Evolutionary conservation across 2,797 vertebrate species (phyloP).

Genomic region (Ispidina picta): DNA sequence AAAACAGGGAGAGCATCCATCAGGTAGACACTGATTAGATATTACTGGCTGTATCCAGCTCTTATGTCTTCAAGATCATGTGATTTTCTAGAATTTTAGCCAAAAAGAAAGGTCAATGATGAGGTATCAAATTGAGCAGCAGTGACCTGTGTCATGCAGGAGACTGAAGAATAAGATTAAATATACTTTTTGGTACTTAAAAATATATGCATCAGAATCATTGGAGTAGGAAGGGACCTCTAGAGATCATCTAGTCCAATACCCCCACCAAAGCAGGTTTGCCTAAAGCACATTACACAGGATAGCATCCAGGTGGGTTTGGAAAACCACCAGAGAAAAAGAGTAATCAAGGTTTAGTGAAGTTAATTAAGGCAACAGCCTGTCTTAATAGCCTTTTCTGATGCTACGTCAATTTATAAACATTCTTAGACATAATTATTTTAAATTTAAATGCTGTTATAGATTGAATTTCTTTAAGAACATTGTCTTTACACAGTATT

Average conservation of each 20-base stretch:
- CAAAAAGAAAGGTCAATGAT: rapidly evolving
- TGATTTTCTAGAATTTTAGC: not conserved
- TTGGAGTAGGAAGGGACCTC: too few species aligned
- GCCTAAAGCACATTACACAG: too few species aligned
- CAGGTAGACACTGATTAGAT: not conserved
- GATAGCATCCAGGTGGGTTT: too few species aligned
- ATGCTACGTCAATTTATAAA: not conserved
- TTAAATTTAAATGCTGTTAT: not conserved
- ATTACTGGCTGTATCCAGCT: not conserved
- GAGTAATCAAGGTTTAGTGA: not conserved
- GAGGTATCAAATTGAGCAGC: not conserved
- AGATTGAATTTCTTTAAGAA: not conserved
- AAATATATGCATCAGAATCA: not conserved
- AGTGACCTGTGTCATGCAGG: not conserved
- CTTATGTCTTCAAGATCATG: not conserved
- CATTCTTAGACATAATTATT: not conserved
- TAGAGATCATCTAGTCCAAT: too few species aligned
- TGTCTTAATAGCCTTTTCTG: rapidly evolving
- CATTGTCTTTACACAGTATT: not conserved
- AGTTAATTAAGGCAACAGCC: not conserved
- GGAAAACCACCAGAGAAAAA: too few species aligned
- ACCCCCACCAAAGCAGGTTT: too few species aligned
- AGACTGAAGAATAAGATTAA: not conserved
- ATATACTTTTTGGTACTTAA: not conserved
- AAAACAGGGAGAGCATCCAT: not conserved